Percentiles rank a stretch among this genome's conserved stretches.
phyloP scores from a whole-genome alignment of 2,888 invertebrate species.

The Agrochola litura region DNA sequence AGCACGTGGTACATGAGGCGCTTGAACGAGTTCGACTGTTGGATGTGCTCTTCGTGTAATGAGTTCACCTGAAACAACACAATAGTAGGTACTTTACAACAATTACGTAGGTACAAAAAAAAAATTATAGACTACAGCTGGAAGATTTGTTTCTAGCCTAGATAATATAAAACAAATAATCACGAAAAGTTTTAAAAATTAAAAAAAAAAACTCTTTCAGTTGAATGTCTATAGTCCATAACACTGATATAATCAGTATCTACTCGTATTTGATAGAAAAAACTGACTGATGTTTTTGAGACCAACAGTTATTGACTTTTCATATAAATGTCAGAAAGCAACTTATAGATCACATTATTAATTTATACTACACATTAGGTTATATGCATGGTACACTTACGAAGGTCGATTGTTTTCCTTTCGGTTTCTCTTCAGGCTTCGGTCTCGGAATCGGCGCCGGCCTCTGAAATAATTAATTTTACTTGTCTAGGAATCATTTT shows the following conservation, averaged over 20 bases:
- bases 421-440: constrained; percentile 79
- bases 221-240: background rate
- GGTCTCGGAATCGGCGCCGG: constrained; percentile 85
- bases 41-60: constrained; percentile 94
- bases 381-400: constrained; percentile 77
- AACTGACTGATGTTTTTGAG: background rate
- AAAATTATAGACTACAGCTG: too few species aligned
- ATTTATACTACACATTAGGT: background rate
- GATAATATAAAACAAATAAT: background rate
- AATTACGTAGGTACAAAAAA: background rate
- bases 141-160: background rate
- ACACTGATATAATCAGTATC: background rate
- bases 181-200: background rate
- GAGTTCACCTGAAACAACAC: constrained; percentile 91
- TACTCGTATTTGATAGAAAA: background rate
- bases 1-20: constrained; percentile 97
- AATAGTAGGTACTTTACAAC: background rate
- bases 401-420: constrained; percentile 88
- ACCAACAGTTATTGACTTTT: background rate
- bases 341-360: constrained; percentile 1
- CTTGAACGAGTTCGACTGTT: constrained; percentile 97
- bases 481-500: background rate
- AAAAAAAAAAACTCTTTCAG: background rate
- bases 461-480: constrained; percentile 72
- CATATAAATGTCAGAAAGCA: background rate